Percentiles rank a stretch among this genome's conserved stretches.
These are phyloP conservation scores for Apostichopus leukothele DNA, from an alignment of 53 echinoderm and acorn worm species.

Conservation along the genomic window DNA sequence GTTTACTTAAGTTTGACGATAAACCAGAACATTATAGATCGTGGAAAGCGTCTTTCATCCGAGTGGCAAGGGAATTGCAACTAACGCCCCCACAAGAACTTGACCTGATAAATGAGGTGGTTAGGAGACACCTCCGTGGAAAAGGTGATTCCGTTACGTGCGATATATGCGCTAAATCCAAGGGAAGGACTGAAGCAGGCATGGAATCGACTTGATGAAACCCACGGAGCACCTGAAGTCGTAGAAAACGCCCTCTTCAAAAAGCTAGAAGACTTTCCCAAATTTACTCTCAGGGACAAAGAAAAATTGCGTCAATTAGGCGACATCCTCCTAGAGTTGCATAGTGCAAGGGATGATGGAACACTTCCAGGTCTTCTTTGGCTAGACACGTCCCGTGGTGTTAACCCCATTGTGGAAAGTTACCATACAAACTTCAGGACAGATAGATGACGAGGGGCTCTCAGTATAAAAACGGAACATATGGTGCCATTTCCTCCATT, in stretches of 20 bases:
- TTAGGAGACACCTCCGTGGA: neutral
- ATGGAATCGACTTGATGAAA: conserved; percentile 46
- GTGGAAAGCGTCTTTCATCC: conserved; percentile 46
- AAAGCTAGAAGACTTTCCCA: conserved; percentile 23
- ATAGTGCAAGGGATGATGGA: conserved; percentile 48
- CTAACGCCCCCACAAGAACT: conserved; percentile 44
- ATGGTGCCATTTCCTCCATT: conserved; percentile 48
- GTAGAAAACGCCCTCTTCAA: neutral
- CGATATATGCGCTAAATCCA: neutral
- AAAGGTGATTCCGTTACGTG: neutral
- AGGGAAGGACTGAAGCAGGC: conserved; percentile 14
- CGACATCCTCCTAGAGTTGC: conserved; percentile 45
- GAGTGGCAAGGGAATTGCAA: conserved; percentile 26
- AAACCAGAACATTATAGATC: conserved; percentile 50
- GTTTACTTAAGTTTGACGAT: conserved; percentile 52
- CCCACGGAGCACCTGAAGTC: conserved; percentile 51
- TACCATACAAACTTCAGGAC: conserved; percentile 54
- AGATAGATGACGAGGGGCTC: conserved; percentile 53
- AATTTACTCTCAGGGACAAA: conserved; percentile 37
- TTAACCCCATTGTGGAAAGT: conserved; percentile 48
- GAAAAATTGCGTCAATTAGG: conserved; percentile 46
- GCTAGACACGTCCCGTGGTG: conserved; percentile 52
- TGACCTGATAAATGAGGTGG: conserved; percentile 46
- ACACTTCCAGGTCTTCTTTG: conserved; percentile 47
- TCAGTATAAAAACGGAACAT: conserved; percentile 47